These are phyloP conservation scores for Pycnomerus fuliginosus DNA, from an alignment of 2,888 invertebrate genomes.

Conservation along the genomic window DNA sequence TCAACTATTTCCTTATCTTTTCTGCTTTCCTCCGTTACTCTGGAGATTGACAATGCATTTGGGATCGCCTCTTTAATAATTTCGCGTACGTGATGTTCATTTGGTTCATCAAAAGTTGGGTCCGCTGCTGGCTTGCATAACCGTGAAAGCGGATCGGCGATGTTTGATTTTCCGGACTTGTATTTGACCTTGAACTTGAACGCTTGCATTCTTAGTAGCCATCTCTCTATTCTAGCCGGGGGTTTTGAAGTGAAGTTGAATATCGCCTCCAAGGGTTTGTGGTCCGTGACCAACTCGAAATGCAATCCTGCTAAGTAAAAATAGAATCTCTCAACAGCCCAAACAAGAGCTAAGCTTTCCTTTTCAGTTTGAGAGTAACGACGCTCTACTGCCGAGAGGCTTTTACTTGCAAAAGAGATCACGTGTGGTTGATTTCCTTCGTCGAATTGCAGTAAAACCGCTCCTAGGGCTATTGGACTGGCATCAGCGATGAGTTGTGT, in stretches of 20 bases:
- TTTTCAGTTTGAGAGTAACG: constrained; percentile 44
- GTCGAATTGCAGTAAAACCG: constrained; percentile 33
- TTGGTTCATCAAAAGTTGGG: constrained; percentile 21
- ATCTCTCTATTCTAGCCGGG: constrained; percentile 30
- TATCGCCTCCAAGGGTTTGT: constrained; percentile 44
- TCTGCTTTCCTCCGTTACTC: background rate
- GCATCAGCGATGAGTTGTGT: constrained; percentile 34
- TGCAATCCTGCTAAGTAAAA: constrained; percentile 46
- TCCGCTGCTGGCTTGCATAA: constrained; percentile 15
- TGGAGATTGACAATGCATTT: constrained; percentile 20
- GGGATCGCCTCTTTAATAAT: constrained; percentile 22
- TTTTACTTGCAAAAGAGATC: constrained; percentile 35
- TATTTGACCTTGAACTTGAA: constrained; percentile 31
- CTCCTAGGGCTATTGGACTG: constrained; percentile 37
- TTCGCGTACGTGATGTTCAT: constrained; percentile 25
- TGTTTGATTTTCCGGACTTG: constrained; percentile 30
- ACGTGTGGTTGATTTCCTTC: constrained; percentile 25
- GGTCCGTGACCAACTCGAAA: constrained; percentile 44
- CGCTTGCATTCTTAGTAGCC: constrained; percentile 31
- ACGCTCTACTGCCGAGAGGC: constrained; percentile 28
- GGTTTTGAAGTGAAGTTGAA: constrained; percentile 34
- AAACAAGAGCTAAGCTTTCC: constrained; percentile 46
- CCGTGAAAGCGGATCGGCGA: constrained; percentile 33
- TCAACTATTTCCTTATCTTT: background rate
- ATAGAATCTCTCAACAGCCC: constrained; percentile 47